Conservation (phyloP, 2,113 vertebrate species). For the Odocoileus hemionus region DNA sequence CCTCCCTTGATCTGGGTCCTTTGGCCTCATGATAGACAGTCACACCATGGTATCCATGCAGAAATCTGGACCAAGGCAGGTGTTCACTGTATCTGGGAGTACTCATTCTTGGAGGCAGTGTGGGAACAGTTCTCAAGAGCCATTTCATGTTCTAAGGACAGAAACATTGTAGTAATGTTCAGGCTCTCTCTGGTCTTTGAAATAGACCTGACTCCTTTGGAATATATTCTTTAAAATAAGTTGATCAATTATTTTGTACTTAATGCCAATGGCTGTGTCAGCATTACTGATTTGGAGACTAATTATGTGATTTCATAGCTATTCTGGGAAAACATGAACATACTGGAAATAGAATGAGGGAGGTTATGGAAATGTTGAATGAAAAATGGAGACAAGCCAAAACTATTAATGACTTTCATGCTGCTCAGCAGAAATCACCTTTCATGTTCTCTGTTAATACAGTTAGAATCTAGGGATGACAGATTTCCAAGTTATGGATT, state of each 20-base stretch:
- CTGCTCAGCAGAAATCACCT: conserved; percentile 36
- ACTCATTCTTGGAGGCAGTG: background rate
- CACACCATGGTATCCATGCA: background rate
- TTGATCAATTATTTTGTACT: conserved; percentile 42
- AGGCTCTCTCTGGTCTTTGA: background rate
- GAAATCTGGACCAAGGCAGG: background rate
- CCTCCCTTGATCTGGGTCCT: background rate
- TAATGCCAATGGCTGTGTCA: conserved; percentile 51
- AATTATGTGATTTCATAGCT: conserved; percentile 60
- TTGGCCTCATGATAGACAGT: background rate
- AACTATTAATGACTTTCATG: conserved; percentile 47
- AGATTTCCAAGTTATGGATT: conserved; percentile 1
- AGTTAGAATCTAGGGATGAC: background rate
- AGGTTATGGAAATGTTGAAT: background rate
- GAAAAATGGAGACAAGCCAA: conserved; percentile 48
- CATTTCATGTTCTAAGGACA: background rate
- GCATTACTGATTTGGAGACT: conserved; percentile 46
- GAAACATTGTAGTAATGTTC: background rate
- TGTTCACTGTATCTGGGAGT: background rate
- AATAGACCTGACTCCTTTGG: background rate
- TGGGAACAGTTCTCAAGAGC: background rate
- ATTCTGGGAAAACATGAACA: conserved; percentile 66
- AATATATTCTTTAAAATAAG: conserved; percentile 53
- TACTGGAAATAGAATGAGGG: conserved; percentile 54
- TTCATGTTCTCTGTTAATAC: background rate